A percentile compares a stretch with the other conserved stretches of the same genome.
Conservation (phyloP, 2,888 invertebrate genomes). For the Scaptomyza flava region DNA sequence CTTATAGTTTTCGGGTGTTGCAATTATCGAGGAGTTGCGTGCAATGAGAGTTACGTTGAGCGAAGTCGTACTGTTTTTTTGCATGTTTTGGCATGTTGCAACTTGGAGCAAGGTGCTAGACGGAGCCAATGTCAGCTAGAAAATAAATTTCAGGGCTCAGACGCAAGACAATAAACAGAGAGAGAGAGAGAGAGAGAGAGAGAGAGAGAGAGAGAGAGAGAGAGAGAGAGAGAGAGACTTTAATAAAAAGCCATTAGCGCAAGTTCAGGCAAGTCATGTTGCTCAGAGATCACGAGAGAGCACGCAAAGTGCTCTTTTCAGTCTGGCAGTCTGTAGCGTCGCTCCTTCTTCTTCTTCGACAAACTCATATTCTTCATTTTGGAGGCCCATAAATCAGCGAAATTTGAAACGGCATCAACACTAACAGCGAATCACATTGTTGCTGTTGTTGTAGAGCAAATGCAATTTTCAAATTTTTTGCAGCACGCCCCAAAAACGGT, state of each 20-base stretch:
- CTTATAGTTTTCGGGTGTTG: no score
- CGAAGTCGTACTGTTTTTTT: no score
- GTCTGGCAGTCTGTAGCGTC: conserved; percentile 25
- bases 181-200: no score
- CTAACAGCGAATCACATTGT: conserved; percentile 43
- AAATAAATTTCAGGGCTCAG: conserved; percentile 40
- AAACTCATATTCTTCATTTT: conserved; percentile 1
- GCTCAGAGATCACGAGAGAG: conserved; percentile 50
- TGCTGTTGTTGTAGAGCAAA: conserved; percentile 26
- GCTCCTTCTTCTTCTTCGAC: not conserved
- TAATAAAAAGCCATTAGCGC: conserved; percentile 74
- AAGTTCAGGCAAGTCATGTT: conserved; percentile 79
- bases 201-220: not conserved
- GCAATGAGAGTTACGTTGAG: no score
- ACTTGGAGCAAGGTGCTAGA: conserved; percentile 13
- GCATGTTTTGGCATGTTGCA: not conserved
- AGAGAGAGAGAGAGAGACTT: conserved; percentile 6
- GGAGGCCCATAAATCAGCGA: conserved; percentile 65
- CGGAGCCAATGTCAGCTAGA: conserved; percentile 2
- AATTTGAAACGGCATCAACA: conserved; percentile 71
- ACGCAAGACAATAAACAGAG: conserved; percentile 8
- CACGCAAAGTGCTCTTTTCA: conserved; percentile 11
- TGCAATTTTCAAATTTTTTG: conserved; percentile 58
- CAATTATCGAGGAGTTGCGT: no score
- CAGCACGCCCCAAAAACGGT: conserved; percentile 37